Evolutionary conservation across 2,888 invertebrate genomes (phyloP), one percentile per base, ranked within the genome.

Genomic region (Perdita meconis): DNA sequence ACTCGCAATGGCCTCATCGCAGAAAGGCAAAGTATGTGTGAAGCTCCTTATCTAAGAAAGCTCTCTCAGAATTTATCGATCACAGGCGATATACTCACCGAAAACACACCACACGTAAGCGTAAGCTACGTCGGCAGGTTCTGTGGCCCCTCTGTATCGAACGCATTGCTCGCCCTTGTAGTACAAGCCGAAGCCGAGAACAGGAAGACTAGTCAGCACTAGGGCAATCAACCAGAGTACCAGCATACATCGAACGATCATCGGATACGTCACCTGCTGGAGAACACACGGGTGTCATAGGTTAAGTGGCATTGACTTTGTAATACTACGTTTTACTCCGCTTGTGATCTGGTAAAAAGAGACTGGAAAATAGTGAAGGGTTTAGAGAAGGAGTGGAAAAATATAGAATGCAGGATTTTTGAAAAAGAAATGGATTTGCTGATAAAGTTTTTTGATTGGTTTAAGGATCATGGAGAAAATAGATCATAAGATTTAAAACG

Each of bases 241-340:
- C 84, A 96, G 93, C 90, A 97, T 95, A 73, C 95, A 94, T 88
- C 94, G 94, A 85, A 95, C 95, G 87, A 97, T 95, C 88, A 96
- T 93, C 91, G 95, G 95, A 93, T 96, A 96, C 75, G 97, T 97
- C 89, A 97, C 95, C 93, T 96, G 95, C 97, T 97, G 94, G 57
- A 94, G 80, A 72, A 80, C 63, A 80, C 57, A 86, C 70, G 65
- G 55, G 75, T 84, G 81, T 84, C 81, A 83, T 61, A 70, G 65
- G 77, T 81, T 77, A 68, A 78, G 66, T 22, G 6, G 44, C 12
- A 59, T 60, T 47, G 12, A 24, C 26, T 50, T 44, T 22, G 24
- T 8, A 8, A 8, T 2, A 42, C 34, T 13, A 47, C 50, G 55
- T 34, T 38, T 16, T n/a, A 30, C 30, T 0, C 55, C 30, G 12